Conservation (phyloP, 2,113 vertebrate genomes). For the human region DNA sequence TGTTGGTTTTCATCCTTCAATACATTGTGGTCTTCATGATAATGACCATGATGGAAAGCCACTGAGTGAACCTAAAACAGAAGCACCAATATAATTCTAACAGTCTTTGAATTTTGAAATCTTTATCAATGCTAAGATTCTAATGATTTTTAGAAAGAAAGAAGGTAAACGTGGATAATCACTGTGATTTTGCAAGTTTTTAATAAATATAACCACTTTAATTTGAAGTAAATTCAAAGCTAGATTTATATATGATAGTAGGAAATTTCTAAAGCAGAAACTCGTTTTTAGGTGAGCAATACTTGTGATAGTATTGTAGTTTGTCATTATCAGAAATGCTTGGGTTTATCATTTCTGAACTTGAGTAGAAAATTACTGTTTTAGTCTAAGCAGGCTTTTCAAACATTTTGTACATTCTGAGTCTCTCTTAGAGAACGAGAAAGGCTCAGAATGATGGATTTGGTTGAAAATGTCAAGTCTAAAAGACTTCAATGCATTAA, state of each 20-base stretch:
- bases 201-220: neutral
- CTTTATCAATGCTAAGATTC: rapidly evolving
- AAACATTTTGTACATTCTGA: constrained; percentile 22
- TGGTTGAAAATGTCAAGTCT: constrained; percentile 52
- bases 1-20: neutral
- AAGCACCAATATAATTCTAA: neutral
- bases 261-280: constrained; percentile 30
- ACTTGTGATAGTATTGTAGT: neutral
- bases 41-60: neutral
- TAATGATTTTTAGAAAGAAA: neutral
- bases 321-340: constrained; percentile 36
- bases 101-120: neutral
- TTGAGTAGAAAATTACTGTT: constrained; percentile 62
- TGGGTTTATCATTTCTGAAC: constrained; percentile 41
- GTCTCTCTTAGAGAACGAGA: constrained; percentile 4
- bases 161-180: neutral
- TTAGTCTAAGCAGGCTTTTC: constrained; percentile 53
- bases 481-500: constrained; percentile 34
- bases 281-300: neutral
- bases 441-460: constrained; percentile 34
- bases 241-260: neutral
- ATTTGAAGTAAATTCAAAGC: neutral
- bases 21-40: neutral
- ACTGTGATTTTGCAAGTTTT: constrained; percentile 25
- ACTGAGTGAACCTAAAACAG: neutral